Evolutionary conservation across 2,113 vertebrate species (phyloP).

Genomic region (Vidua chalybeata): DNA sequence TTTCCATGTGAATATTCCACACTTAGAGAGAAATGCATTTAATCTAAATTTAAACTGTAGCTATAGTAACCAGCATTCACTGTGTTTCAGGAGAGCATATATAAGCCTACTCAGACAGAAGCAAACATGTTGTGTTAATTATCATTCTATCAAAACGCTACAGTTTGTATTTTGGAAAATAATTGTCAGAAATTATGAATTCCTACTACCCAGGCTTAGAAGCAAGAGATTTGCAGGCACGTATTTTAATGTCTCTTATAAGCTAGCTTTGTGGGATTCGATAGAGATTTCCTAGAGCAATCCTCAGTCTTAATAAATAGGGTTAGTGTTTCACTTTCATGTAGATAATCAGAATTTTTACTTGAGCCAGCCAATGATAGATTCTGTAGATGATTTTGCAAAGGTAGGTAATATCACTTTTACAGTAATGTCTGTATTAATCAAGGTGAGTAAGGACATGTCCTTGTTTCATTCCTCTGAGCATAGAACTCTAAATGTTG

Average conservation of each 20-base stretch:
- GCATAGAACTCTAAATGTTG: neutral
- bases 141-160: slow-evolving; percentile 49
- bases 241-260: neutral
- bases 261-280: neutral
- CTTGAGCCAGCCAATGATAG: neutral
- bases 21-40: slow-evolving; percentile 53
- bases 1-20: slow-evolving; percentile 64
- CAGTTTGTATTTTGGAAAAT: neutral
- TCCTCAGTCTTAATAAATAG: neutral
- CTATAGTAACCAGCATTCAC: slow-evolving; percentile 73
- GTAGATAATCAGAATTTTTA: neutral
- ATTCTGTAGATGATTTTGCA: neutral
- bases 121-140: slow-evolving; percentile 55
- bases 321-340: neutral
- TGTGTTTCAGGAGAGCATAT: slow-evolving; percentile 49
- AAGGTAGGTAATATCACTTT: neutral
- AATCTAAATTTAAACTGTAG: slow-evolving; percentile 71
- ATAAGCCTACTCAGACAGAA: slow-evolving; percentile 57
- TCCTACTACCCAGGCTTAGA: neutral
- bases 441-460: neutral
- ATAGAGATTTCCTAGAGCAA: neutral
- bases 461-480: neutral
- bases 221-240: neutral
- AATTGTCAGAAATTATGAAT: neutral
- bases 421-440: neutral